Conservation (phyloP, 2,113 vertebrate species). For the Synchiropus splendidus region DNA sequence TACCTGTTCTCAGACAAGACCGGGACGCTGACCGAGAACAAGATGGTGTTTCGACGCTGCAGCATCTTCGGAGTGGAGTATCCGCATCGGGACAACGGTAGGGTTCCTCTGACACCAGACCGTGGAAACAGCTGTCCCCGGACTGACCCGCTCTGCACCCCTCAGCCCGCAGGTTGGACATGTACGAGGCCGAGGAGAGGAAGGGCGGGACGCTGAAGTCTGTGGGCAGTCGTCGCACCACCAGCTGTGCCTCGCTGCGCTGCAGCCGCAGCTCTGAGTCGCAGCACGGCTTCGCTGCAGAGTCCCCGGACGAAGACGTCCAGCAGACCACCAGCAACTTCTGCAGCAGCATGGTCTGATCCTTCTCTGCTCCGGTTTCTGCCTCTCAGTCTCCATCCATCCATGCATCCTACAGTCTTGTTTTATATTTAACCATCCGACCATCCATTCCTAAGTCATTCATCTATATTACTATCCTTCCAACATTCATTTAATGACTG, state of each 20-base stretch:
- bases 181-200: constrained; percentile 66
- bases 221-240: constrained; percentile 32
- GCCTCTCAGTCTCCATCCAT: too few species aligned
- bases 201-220: constrained; percentile 47
- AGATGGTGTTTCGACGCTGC: constrained; percentile 92
- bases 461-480: too few species aligned
- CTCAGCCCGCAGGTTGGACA: constrained; percentile 62
- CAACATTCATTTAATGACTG: too few species aligned
- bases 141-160: neutral
- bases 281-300: constrained; percentile 52
- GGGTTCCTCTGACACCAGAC: constrained; percentile 1
- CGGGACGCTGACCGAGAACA: constrained; percentile 93
- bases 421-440: too few species aligned
- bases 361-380: too few species aligned
- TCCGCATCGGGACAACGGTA: constrained; percentile 86
- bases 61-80: constrained; percentile 88
- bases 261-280: constrained; percentile 60
- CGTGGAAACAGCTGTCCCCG: neutral
- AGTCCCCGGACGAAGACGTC: constrained; percentile 28
- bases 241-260: constrained; percentile 51
- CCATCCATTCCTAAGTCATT: too few species aligned
- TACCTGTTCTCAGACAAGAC: constrained; percentile 96
- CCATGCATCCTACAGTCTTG: too few species aligned
- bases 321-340: constrained; percentile 65
- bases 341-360: constrained; percentile 82